Evolutionary conservation across 2,113 vertebrate species (phyloP).

Genomic region (Sarotherodon lohbergeri): DNA sequence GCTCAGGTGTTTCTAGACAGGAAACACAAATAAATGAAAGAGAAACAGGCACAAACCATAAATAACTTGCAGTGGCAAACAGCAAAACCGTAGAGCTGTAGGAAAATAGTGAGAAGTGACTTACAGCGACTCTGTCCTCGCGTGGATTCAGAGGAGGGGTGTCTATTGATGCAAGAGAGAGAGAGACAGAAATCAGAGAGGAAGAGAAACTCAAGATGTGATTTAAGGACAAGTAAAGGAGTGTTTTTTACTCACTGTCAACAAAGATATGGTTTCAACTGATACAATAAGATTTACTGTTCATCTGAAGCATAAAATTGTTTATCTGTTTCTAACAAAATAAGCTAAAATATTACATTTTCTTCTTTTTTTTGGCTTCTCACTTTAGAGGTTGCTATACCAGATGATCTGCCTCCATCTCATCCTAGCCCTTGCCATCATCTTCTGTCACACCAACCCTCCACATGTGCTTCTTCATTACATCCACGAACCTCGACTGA

Average conservation of each 20-base stretch:
- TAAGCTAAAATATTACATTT: not conserved
- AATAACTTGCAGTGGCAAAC: not conserved
- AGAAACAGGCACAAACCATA: not conserved
- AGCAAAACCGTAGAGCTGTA: not conserved
- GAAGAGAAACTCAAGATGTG: not conserved
- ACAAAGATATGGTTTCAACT: not conserved
- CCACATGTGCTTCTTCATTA: not conserved
- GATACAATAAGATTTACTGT: not conserved
- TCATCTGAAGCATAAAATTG: not conserved
- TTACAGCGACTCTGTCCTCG: slow-evolving; percentile 92
- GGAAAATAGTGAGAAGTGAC: slow-evolving; percentile 47
- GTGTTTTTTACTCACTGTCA: not conserved
- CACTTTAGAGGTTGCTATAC: not conserved
- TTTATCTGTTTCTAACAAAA: not conserved
- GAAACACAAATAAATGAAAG: not conserved
- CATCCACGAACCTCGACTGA: not conserved
- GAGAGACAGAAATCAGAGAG: not conserved
- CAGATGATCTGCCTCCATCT: not conserved
- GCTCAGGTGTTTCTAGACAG: not conserved
- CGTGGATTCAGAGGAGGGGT: slow-evolving; percentile 75
- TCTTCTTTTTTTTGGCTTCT: not conserved
- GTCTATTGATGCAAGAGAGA: slow-evolving; percentile 65
- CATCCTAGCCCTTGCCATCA: not conserved
- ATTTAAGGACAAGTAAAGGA: not conserved
- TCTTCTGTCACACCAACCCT: not conserved